Evolutionary conservation across 2,888 invertebrate species (phyloP), one percentile per base, ranked within the genome.

Genomic region (Nebria salina): DNA sequence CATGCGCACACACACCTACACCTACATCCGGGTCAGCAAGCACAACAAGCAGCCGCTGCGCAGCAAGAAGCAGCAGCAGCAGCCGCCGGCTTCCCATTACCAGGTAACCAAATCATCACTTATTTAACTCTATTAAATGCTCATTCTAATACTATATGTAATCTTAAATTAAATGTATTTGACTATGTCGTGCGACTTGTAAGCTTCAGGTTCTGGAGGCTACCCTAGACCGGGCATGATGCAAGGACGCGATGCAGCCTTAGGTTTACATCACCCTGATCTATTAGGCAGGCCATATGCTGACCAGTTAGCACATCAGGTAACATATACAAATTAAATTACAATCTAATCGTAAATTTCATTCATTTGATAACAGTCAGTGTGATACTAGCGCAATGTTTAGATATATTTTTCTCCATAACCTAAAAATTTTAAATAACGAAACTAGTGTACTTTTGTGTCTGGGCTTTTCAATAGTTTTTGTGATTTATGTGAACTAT

Each of bases 1-100:
- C 96, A 96, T 89, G 95, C 97, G 87, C 97, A 97, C 91, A 95
- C 96, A 86, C 96, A 96, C 91, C 94, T 95, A 85, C 96, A 96
- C 90, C 92, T 95, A 85, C 95, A 95, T 91, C 91, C 94, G 85
- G 94, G 92, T 88, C 94, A 94, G 86, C 94, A 94, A 83, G 94
- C 93, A 89, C 94, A 94, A 87, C 94, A 94, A 89, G 94, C 94
- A 89, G 95, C 94, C 89, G 88, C 89, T 15, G 89, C 89, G 0
- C 87, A 88, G 1, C 88, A 88, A 34, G 85, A 86, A 42, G 91
- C 92, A 75, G 90, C 91, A 84, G 80, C 77, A 2, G 79, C 79
- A 26, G 77, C 77, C 3, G 78, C 78, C 9, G 91, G 91, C 86
- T 91, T 91, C 87, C 92, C 91, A 85, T 88, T 92, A 86, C 91